These are phyloP conservation scores for Sternarchorhynchus goeldii DNA, from an alignment of 2,797 vertebrate genomes.

Conservation along the genomic window DNA sequence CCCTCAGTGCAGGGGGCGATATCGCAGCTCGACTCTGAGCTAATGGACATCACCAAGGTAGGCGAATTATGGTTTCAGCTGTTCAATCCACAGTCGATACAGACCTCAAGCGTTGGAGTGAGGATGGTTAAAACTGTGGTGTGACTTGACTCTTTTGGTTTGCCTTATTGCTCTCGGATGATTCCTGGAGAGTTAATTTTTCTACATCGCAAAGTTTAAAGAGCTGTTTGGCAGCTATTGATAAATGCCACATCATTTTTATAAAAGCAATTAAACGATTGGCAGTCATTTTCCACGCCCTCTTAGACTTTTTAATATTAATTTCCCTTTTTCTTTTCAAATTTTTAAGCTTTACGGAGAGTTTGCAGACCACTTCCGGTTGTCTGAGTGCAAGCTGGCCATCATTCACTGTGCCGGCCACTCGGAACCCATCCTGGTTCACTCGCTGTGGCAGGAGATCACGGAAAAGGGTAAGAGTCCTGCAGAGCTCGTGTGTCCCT, in stretches of 20 bases:
- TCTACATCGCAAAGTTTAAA: too few species aligned
- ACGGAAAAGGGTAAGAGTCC: constrained; percentile 86
- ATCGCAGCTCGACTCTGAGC: constrained; percentile 89
- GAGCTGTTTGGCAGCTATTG: too few species aligned
- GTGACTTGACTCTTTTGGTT: neutral
- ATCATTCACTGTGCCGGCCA: constrained; percentile 97
- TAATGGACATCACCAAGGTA: constrained; percentile 99
- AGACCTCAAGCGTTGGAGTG: too few species aligned
- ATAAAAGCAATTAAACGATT: too few species aligned
- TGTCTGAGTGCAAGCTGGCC: constrained; percentile 95
- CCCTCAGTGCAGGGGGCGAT: constrained; percentile 89
- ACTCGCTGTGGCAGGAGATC: constrained; percentile 97
- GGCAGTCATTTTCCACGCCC: too few species aligned
- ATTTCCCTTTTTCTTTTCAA: neutral
- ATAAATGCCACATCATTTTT: too few species aligned
- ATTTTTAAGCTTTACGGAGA: constrained; percentile 88
- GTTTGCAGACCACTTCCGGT: constrained; percentile 93
- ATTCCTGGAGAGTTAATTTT: too few species aligned
- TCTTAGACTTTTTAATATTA: neutral
- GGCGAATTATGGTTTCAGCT: neutral
- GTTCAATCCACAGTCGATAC: too few species aligned
- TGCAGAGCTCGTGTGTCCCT: neutral
- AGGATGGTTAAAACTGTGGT: too few species aligned
- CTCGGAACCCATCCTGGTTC: constrained; percentile 93
- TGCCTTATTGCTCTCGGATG: neutral